Evolutionary conservation across 2,797 vertebrate genomes (phyloP), one percentile per base, ranked within the genome.

Genomic region (Oreochromis grahami): DNA sequence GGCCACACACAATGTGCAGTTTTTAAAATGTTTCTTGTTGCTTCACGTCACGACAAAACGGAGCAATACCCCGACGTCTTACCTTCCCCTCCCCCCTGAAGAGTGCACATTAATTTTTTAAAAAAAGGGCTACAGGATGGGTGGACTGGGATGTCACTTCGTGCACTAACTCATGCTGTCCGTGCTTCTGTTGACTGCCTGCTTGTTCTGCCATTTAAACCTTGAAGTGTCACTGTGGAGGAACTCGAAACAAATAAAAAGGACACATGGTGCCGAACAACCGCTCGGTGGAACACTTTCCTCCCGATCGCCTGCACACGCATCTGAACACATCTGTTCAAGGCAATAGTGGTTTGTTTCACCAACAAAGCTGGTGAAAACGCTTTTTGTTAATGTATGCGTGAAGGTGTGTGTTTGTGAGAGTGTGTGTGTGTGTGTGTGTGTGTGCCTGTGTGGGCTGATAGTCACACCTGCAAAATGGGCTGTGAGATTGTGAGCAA

Each of bases 41-140:
- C 84, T 87, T 90, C 79, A 84, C 81, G 36, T 84, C 84, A 77
- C 43, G 24, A 78, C 76, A 89, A 86, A 91, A 90, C 21, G 60
- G 84, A 95, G 94, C 92, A 94, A 94, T 93, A 94, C 89, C 83
- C 90, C 72, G 43, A 76, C 13, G 26, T 85, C 48, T 11, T 63
- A 85, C 87, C 77, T 83, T 82, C 45, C 17, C 70, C 43, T 45
- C 8, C 24, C 83, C 77, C 72, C 60, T 38, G n/a, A 43, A 32
- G 77, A 91, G 88, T 87, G 89, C 91, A 93, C 92, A 90, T 88
- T 85, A 80, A 90, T 86, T 91, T 77, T 2, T 1, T 0, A 7
- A 91, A 93, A 85, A 88, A 95, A 95, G 94, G 94, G 95, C 94
- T 95, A 95, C 85, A 78, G 91, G 88, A 91, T 88, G 80, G 65